These are phyloP conservation scores for Ptychochromis oligacanthus DNA, from an alignment of 2,113 vertebrate species.

Conservation along the genomic window DNA sequence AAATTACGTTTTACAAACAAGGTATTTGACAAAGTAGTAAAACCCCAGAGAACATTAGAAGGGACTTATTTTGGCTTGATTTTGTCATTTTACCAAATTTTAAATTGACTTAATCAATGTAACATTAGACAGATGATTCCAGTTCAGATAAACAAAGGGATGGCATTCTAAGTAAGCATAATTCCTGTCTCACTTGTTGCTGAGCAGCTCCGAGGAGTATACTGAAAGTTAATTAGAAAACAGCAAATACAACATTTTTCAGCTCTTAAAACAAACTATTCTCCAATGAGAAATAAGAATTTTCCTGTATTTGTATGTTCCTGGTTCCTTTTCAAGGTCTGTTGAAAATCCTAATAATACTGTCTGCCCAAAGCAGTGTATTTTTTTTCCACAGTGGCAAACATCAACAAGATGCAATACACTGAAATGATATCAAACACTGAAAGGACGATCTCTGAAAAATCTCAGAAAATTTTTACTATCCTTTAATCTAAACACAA, in stretches of 20 bases:
- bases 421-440: not conserved
- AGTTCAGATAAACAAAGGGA: not conserved
- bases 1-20: slow-evolving; percentile 25
- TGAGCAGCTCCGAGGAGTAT: not conserved
- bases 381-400: slow-evolving; percentile 6
- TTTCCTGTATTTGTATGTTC: not conserved
- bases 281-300: not conserved
- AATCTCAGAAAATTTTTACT: not conserved
- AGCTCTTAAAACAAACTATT: not conserved
- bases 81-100: slow-evolving; percentile 19
- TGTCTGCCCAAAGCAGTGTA: slow-evolving; percentile 17
- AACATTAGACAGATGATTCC: not conserved
- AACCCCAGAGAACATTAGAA: not conserved
- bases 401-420: not conserved
- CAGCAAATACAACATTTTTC: not conserved
- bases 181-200: not conserved
- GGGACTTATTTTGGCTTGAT: slow-evolving; percentile 6
- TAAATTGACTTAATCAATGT: not conserved
- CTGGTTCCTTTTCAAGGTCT: slow-evolving; percentile 1
- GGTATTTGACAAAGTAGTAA: not conserved
- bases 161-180: not conserved
- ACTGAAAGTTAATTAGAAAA: slow-evolving; percentile 6
- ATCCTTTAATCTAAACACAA: not conserved
- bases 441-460: not conserved
- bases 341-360: slow-evolving; percentile 14